Evolutionary conservation across 2,113 vertebrate species (phyloP).

Genomic region (Pan paniscus): DNA sequence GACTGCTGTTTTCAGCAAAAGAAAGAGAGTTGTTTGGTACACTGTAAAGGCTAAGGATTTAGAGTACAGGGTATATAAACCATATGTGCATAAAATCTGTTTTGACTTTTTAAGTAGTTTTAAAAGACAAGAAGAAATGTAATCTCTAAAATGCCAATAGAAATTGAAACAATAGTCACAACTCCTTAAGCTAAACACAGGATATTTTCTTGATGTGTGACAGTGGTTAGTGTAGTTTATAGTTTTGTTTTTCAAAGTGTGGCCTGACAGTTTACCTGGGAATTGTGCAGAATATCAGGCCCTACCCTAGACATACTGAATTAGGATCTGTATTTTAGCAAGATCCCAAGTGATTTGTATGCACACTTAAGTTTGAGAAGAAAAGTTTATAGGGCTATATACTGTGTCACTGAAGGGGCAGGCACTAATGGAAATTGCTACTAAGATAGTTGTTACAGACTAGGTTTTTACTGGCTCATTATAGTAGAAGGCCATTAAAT

Average conservation of each 20-base stretch:
- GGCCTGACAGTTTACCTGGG: background rate
- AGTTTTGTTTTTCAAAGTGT: background rate
- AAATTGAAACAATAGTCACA: background rate
- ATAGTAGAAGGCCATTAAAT: background rate
- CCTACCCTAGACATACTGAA: background rate
- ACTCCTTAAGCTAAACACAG: background rate
- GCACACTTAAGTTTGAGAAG: background rate
- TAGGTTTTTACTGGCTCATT: background rate
- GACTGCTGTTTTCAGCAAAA: conserved; percentile 18
- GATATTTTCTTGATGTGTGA: background rate
- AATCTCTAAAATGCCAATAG: conserved; percentile 22
- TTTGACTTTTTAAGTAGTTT: conserved; percentile 21
- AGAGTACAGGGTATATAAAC: background rate
- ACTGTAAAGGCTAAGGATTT: background rate
- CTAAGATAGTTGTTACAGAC: background rate
- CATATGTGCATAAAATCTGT: background rate
- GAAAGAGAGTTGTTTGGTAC: background rate
- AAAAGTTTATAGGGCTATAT: background rate
- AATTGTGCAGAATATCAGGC: background rate
- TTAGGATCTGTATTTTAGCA: conserved; percentile 2
- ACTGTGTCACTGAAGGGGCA: background rate
- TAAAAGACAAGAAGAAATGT: background rate
- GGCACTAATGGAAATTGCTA: background rate
- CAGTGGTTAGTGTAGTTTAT: background rate
- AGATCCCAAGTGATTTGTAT: background rate